Evolutionary conservation across 2,888 invertebrate species (phyloP), one percentile per base, ranked within the genome.

Genomic region (Stramonita haemastoma): DNA sequence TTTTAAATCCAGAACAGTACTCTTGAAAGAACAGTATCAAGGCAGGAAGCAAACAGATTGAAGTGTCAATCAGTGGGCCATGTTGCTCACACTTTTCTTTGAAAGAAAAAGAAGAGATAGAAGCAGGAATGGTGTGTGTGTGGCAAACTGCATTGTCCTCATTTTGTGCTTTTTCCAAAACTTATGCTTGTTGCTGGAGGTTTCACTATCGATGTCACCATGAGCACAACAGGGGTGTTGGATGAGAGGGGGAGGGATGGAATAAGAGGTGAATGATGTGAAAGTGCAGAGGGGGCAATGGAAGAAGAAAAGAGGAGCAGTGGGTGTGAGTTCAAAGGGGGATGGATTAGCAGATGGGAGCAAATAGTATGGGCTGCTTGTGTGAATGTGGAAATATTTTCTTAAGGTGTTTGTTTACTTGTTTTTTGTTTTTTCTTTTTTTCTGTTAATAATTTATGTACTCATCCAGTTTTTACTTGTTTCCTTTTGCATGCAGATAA

Each of bases 11-110:
- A 46, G 46, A 2, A 46, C 46, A 46, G 46, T 46, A 46, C 46
- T 73, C 73, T n/a, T 22, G 73, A 11, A 29, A 73, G 73, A n/a
- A 73, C n/a, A n/a, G 73, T n/a, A 73, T 13, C 73, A n/a, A 73
- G 4, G 73, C 73, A 26, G n/a, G 73, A 73, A 60, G 60, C 60
- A n/a, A 73, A n/a, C 73, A 29, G n/a, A 73, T 73, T 73, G 73
- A 73, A n/a, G n/a, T 73, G 73, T 73, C 73, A 73, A 73, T 73
- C 73, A 73, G n/a, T 73, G 73, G n/a, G n/a, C 73, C n/a, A n/a
- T 15, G 73, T 26, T 73, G n/a, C 73, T 73, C 11, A n/a, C 26
- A n/a, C n/a, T n/a, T n/a, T 73, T 4, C 29, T 73, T 73, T 29
- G n/a, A 46, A 46, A 46, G 46, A 46, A 46, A 46, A 46, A 46